Evolutionary conservation across 2,113 vertebrate genomes (phyloP), one percentile per base, ranked within the genome.

Genomic region (Prunella fulvescens): DNA sequence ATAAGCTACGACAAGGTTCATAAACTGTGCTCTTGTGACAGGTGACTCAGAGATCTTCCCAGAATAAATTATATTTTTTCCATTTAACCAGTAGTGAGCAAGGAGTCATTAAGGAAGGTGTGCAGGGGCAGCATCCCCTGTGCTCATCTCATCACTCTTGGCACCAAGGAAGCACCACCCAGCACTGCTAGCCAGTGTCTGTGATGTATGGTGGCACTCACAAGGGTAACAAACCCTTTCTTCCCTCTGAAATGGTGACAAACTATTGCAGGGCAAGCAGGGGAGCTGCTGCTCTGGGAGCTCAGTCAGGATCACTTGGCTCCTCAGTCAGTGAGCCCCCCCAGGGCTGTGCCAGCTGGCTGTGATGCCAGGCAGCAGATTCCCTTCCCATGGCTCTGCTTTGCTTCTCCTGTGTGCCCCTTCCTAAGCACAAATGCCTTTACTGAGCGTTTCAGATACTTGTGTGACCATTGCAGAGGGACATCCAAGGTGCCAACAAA

Each of bases 21-120:
- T 60, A 61, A 88, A 80, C 44, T 45, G 48, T 40, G 47, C 69
- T 85, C 71, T 65, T 85, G 74, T 93, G 92, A 86, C 85, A 92
- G 81, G 57, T 89, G 80, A 94, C 86, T 94, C 90, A 95, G 88
- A 95, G 84, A 58, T 74, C 51, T 88, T 70, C 70, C 74, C 83
- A 76, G 83, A 86, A 58, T 87, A 48, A 48, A 37, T 74, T 28
- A 23, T 8, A 35, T 19, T 60, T 70, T 66, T 57, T 14, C 47
- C 53, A 19, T 71, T 69, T 60, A 45, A 82, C n/a, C n/a, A 40
- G 44, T 4, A 62, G 44, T 23, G 35, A 86, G 61, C 48, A 47
- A 40, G 72, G 73, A 58, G 35, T 47, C 35, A 5, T 29, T 48
- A 25, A 31, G 60, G 69, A 62, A 67, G 44, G 37, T 33, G 23